These are phyloP conservation scores for Macquaria ambigua DNA, from an alignment of 2,113 vertebrate genomes.

Conservation along the genomic window DNA sequence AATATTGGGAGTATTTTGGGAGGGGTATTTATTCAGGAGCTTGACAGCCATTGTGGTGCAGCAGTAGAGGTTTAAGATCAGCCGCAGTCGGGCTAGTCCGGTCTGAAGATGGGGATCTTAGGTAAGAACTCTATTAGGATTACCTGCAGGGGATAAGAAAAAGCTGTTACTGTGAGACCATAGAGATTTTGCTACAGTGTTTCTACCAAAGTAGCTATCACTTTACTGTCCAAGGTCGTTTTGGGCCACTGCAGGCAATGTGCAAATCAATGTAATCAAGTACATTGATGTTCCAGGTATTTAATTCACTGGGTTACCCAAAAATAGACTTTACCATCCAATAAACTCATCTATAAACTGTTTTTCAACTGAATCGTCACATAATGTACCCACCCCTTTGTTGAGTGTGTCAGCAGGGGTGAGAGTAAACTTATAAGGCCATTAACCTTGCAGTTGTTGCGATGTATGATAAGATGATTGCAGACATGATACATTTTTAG, in stretches of 20 bases:
- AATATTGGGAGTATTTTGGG: constrained; percentile 58
- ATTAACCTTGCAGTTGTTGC: background rate
- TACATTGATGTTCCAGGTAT: background rate
- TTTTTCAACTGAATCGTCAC: background rate
- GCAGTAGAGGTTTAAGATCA: constrained; percentile 85
- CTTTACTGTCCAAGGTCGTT: background rate
- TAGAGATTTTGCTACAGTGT: background rate
- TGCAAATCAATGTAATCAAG: background rate
- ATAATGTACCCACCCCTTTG: background rate
- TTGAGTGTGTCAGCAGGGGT: background rate
- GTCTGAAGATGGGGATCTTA: constrained; percentile 99
- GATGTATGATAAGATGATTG: background rate
- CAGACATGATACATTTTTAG: background rate
- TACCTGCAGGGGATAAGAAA: constrained; percentile 86
- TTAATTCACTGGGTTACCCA: background rate
- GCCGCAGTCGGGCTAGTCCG: constrained; percentile 89
- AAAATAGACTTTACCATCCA: no score
- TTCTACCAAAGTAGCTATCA: constrained; percentile 5
- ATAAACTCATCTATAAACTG: background rate
- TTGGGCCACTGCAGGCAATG: background rate
- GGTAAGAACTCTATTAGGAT: constrained; percentile 99
- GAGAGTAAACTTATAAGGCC: background rate
- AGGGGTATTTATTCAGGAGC: constrained; percentile 28
- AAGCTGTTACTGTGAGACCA: constrained; percentile 1
- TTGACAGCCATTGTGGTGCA: constrained; percentile 64